Base-by-base conservation (phyloP, 2,888 invertebrate species). In the Rambutsinella grinnellia region DNA sequence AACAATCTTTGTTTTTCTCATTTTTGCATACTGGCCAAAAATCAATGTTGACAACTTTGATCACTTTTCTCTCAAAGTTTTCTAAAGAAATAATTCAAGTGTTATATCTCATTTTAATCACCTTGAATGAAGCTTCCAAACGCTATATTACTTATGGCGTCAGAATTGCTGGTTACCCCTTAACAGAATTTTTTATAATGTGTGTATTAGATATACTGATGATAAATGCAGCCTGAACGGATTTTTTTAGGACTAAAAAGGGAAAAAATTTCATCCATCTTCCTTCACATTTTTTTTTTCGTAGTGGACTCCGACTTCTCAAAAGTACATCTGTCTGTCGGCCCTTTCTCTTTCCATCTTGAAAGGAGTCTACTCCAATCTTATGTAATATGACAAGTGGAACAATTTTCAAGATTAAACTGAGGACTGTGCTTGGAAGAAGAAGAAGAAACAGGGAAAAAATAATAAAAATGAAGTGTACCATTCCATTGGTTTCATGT, bases 401-500 rank as follows among this genome's bases (percentile, higher is more conserved):
- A 67, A 49, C 47, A 67, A 58, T 67, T 63, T 63, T 27, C 13
- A 67, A 67, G 57, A 67, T 67, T 67, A 67, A 67, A 47, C 15
- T 27, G 28, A 23, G 15, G 57, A 57, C 13, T n/a, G n/a, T n/a
- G n/a, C n/a, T n/a, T n/a, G 23, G 13, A 6, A 26, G 5, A 27
- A 57, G 23, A 19, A 47, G n/a, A 47, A 47, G 47, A 47, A 47
- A 47, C 19, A n/a, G 28, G 28, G 17, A 36, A 28, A 53, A 28
- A 67, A 67, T 47, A 67, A 67, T 67, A 67, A 67, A 56, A 67
- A 57, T 67, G 44, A 49, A 67, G 57, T 67, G 67, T 47, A 65
- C 63, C 28, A 28, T 36, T 65, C 51, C 53, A 53, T 28, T 53
- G 28, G 28, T 17, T 36, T 3, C 54, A 65, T 65, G 27, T 26